phyloP scores from a whole-genome alignment of 2,797 vertebrate species.

The Podargus strigoides region DNA sequence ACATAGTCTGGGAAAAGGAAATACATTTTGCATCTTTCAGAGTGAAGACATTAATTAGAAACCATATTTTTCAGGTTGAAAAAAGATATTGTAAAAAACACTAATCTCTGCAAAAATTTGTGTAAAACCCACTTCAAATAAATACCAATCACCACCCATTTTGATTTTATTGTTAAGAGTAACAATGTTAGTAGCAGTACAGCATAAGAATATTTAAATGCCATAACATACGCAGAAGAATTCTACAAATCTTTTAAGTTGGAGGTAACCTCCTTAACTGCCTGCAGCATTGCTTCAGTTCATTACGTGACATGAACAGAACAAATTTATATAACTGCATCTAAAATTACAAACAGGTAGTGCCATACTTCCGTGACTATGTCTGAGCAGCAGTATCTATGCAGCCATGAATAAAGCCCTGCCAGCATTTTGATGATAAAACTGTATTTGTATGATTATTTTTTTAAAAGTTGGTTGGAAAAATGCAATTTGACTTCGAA shows the following conservation, averaged over 20 bases:
- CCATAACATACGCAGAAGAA: background rate
- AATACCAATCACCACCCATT: background rate
- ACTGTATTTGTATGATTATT: background rate
- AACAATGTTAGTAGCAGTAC: background rate
- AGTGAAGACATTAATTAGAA: background rate
- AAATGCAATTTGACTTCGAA: background rate
- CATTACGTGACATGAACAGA: constrained; percentile 12
- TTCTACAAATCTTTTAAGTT: background rate
- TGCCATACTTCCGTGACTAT: background rate
- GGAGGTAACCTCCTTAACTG: constrained; percentile 16
- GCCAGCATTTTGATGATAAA: background rate
- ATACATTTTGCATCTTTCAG: background rate
- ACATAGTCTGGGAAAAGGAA: background rate
- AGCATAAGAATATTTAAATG: background rate
- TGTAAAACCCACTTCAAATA: background rate
- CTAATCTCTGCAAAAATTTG: background rate
- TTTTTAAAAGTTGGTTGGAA: background rate
- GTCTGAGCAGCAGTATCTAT: background rate
- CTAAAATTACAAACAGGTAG: constrained; percentile 20
- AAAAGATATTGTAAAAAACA: background rate
- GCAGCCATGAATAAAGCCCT: background rate
- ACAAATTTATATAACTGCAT: background rate
- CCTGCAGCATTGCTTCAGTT: constrained; percentile 21
- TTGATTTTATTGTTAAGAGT: background rate
- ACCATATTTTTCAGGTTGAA: background rate